A percentile compares a stretch with the other conserved stretches of the same genome.
Conservation (phyloP, 2,113 vertebrate species). For the Motacilla tschutschensis region DNA sequence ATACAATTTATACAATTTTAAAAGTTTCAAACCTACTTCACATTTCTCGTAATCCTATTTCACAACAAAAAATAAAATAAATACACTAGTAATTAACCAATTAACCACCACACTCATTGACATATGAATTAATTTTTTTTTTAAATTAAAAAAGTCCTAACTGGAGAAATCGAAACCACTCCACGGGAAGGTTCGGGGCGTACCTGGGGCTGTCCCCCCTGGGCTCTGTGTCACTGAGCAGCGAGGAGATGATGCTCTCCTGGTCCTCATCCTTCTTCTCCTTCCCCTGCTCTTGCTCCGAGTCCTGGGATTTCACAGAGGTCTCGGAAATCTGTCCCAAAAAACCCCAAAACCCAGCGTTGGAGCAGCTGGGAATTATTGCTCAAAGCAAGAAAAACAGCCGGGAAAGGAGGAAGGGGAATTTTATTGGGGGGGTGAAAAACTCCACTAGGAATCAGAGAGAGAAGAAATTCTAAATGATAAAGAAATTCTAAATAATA, state of each 20-base stretch:
- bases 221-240: background rate
- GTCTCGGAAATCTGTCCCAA: background rate
- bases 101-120: background rate
- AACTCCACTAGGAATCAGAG: background rate
- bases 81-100: background rate
- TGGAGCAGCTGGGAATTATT: background rate
- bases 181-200: background rate
- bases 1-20: background rate
- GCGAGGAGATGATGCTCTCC: background rate
- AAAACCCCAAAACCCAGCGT: rapidly evolving
- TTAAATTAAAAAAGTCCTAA: background rate
- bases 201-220: background rate
- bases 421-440: background rate
- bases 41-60: background rate
- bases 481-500: too few species aligned
- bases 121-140: background rate
- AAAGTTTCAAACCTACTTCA: background rate
- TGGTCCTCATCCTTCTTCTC: background rate
- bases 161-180: background rate
- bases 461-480: background rate
- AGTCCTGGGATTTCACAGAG: background rate
- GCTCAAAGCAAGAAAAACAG: background rate
- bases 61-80: background rate
- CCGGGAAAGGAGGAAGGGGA: background rate
- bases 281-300: background rate